Evolutionary conservation across 2,797 vertebrate species (phyloP).

Genomic region (Dendrocincla fuliginosa): DNA sequence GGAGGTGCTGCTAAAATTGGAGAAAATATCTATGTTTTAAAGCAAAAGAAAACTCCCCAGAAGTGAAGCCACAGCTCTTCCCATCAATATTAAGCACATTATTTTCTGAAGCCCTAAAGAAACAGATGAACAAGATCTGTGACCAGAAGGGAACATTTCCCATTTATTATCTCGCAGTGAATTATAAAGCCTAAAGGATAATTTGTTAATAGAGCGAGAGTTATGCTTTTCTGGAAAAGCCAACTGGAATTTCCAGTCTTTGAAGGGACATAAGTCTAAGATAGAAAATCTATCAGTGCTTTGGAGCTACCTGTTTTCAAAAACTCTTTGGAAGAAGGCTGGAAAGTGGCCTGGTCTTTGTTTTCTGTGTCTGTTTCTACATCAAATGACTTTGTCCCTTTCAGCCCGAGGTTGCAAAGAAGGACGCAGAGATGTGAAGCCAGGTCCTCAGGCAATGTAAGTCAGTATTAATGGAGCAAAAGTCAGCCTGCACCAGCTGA

Average conservation of each 20-base stretch:
- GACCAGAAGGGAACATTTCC: constrained; percentile 24
- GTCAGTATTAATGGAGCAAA: background rate
- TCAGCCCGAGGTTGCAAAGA: background rate
- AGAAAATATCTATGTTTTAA: background rate
- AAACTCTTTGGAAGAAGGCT: background rate
- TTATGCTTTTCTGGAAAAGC: background rate
- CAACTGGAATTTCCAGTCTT: constrained; percentile 15
- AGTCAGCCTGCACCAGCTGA: background rate
- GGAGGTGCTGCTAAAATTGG: accelerated
- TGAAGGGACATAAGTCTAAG: background rate
- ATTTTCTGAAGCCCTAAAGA: background rate
- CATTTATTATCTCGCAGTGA: constrained; percentile 8
- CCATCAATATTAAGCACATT: background rate
- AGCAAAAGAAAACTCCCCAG: background rate
- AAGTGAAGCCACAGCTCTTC: background rate
- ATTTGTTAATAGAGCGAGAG: constrained; percentile 4
- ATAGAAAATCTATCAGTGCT: background rate
- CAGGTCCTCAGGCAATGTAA: background rate
- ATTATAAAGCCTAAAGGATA: background rate
- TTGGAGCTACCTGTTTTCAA: background rate
- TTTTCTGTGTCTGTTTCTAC: background rate
- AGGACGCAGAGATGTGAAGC: background rate
- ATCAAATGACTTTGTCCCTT: background rate
- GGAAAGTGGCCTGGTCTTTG: background rate
- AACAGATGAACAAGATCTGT: background rate